Conservation (phyloP, 2,797 vertebrate species). For the Anomalospiza imberbis region DNA sequence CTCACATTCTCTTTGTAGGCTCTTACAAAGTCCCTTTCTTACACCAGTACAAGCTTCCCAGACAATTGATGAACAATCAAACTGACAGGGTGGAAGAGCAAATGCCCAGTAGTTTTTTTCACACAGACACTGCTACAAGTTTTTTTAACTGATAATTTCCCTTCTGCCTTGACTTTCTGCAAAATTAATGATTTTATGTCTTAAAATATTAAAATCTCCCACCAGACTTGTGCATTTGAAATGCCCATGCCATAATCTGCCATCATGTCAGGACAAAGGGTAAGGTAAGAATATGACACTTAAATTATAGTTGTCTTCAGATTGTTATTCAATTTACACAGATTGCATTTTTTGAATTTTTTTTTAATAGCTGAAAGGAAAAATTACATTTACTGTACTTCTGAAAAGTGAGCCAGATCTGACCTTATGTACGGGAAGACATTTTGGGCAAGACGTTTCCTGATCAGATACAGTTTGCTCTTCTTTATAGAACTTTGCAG, state of each 20-base stretch:
- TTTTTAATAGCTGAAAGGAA: not conserved
- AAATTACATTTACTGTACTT: not conserved
- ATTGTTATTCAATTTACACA: not conserved
- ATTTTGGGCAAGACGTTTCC: not conserved
- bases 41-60: slow-evolving; percentile 19
- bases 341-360: not conserved
- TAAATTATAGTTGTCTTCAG: not conserved
- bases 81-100: slow-evolving; percentile 66
- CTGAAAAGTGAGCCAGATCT: not conserved
- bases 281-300: not conserved
- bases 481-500: not conserved
- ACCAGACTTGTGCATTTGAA: slow-evolving; percentile 45
- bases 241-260: slow-evolving; percentile 16
- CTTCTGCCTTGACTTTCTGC: slow-evolving; percentile 62
- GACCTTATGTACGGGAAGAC: not conserved
- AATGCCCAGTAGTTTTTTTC: slow-evolving; percentile 60
- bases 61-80: slow-evolving; percentile 60
- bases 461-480: not conserved
- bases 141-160: slow-evolving; percentile 64
- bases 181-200: slow-evolving; percentile 75
- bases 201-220: slow-evolving; percentile 70
- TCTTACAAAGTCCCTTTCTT: slow-evolving; percentile 44
- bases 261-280: slow-evolving; percentile 3
- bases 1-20: slow-evolving; percentile 19
- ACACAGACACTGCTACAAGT: slow-evolving; percentile 43